Evolutionary conservation across 2,113 vertebrate species (phyloP).

Genomic region (Grammomys dolichurus): DNA sequence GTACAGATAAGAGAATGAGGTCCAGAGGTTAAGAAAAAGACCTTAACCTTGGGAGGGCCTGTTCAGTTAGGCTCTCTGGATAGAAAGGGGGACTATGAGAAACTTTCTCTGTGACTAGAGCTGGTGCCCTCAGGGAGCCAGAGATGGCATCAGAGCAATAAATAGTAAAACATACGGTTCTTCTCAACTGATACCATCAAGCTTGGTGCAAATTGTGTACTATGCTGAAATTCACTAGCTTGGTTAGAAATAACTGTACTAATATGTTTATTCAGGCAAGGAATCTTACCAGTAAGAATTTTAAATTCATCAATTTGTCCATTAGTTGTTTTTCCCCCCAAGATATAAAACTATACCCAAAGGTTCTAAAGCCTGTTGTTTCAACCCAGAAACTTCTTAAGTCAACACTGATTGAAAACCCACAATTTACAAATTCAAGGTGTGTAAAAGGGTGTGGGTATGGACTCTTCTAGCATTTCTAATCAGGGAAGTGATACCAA

Average conservation of each 20-base stretch:
- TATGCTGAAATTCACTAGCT: neutral
- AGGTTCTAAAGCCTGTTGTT: neutral
- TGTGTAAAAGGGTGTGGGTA: neutral
- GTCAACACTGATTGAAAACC: neutral
- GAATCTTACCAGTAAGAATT: neutral
- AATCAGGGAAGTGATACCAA: neutral
- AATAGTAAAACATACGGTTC: neutral
- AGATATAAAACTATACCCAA: neutral
- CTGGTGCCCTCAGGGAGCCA: neutral
- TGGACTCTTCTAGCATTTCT: neutral
- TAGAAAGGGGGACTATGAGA: neutral
- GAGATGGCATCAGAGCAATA: neutral
- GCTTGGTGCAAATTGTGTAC: neutral
- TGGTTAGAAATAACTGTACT: conserved; percentile 11
- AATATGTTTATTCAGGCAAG: neutral
- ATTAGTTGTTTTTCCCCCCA: neutral
- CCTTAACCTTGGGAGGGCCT: neutral
- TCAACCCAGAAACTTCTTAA: neutral
- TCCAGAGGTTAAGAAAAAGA: conserved; percentile 13
- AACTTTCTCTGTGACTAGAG: neutral
- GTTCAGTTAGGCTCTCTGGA: neutral
- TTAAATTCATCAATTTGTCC: neutral
- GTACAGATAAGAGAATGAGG: neutral
- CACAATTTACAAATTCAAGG: neutral
- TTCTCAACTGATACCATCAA: neutral